These are phyloP conservation scores for Dolichomitus sp. DNA, from an alignment of 2,888 invertebrate species.

Conservation along the genomic window DNA sequence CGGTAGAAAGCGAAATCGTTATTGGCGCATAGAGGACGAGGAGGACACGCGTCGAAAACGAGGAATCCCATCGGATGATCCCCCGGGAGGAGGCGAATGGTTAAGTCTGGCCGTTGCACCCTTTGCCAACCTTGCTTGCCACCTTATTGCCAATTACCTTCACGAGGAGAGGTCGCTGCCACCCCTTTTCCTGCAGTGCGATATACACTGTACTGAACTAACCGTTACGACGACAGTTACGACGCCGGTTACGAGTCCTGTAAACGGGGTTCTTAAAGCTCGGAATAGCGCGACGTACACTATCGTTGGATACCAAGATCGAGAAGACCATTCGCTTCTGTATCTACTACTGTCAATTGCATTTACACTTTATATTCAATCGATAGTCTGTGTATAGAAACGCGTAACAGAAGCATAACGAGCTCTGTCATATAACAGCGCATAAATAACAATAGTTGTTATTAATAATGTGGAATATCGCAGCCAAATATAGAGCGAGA, in stretches of 20 bases:
- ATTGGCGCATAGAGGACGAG: slow-evolving; percentile 11
- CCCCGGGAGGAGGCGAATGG: slow-evolving; percentile 21
- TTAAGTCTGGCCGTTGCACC: slow-evolving; percentile 33
- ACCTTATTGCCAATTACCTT: slow-evolving; percentile 72
- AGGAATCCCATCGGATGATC: slow-evolving; percentile 34
- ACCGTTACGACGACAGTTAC: slow-evolving; percentile 71
- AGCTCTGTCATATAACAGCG: not conserved
- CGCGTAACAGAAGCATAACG: slow-evolving; percentile 13
- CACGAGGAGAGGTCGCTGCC: slow-evolving; percentile 25
- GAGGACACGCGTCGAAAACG: slow-evolving; percentile 29
- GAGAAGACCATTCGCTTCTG: slow-evolving; percentile 13
- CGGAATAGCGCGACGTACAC: slow-evolving; percentile 42
- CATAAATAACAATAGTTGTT: not conserved
- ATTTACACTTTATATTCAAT: slow-evolving; percentile 23
- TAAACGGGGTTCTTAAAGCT: slow-evolving; percentile 68
- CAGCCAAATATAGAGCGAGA: not conserved
- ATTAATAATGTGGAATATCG: slow-evolving; percentile 11
- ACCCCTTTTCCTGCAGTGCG: slow-evolving; percentile 48
- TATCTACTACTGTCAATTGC: slow-evolving; percentile 14
- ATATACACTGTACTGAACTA: slow-evolving; percentile 62
- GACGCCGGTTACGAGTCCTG: slow-evolving; percentile 68
- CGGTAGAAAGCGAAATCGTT: slow-evolving; percentile 28
- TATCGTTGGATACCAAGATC: slow-evolving; percentile 19
- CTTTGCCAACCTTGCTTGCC: slow-evolving; percentile 40
- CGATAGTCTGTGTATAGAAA: not conserved